These are phyloP conservation scores for Forficula auricularia DNA, from an alignment of 1,140 invertebrate species.

Conservation along the genomic window DNA sequence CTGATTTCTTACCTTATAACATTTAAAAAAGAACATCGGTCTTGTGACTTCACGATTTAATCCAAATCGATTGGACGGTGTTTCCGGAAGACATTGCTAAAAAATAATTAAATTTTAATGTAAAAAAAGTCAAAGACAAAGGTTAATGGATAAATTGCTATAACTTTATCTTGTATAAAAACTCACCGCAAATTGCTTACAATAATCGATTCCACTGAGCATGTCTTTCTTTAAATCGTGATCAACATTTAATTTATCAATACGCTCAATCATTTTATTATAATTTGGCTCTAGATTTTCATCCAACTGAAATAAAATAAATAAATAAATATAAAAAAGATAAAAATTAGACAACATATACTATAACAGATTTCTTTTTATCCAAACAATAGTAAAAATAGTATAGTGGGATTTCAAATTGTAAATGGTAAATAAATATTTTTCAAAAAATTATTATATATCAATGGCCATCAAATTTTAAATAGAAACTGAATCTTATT, in stretches of 20 bases:
- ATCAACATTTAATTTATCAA: constrained; percentile 35
- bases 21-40: constrained; percentile 49
- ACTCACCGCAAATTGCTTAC: constrained; percentile 42
- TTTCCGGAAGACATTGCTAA: constrained; percentile 46
- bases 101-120: constrained; percentile 13
- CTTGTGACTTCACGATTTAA: constrained; percentile 38
- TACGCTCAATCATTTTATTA: constrained; percentile 36
- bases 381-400: too few relatives aligned
- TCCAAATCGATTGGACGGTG: constrained; percentile 36
- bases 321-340: too few relatives aligned
- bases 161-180: too few relatives aligned
- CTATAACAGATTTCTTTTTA: too few relatives aligned
- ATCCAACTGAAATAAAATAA: constrained; percentile 16
- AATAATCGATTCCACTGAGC: constrained; percentile 40
- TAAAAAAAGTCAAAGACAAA: too few relatives aligned
- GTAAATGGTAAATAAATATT: too few relatives aligned
- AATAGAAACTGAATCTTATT: too few relatives aligned
- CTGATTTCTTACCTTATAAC: constrained; percentile 37
- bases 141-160: too few relatives aligned
- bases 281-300: constrained; percentile 42
- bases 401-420: too few relatives aligned
- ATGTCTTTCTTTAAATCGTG: constrained; percentile 40
- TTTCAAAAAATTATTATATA: too few relatives aligned
- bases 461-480: too few relatives aligned
- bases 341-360: too few relatives aligned